Percentiles rank a stretch among this genome's conserved stretches.
These are phyloP conservation scores for Drosophila nr. fundita DNA, from an alignment of 2,888 invertebrate species.

Conservation along the genomic window DNA sequence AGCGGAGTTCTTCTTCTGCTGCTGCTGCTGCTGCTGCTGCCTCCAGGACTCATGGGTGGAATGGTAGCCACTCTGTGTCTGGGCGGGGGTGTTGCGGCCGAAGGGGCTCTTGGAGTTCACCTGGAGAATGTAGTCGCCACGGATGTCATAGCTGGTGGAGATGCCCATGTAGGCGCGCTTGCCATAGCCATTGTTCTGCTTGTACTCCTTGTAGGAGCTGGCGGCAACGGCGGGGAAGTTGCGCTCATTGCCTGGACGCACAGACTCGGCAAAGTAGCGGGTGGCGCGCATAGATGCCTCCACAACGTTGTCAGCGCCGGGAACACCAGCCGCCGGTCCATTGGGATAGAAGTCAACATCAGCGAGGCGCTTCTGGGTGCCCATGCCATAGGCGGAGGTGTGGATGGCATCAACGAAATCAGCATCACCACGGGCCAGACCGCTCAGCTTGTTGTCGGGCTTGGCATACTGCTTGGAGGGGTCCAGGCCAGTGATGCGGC, in stretches of 20 bases:
- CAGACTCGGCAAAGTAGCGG: slow-evolving; percentile 83
- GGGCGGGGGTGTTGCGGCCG: slow-evolving; percentile 77
- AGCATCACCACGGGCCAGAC: slow-evolving; percentile 83
- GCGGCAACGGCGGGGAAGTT: slow-evolving; percentile 83
- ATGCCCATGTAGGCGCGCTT: slow-evolving; percentile 83
- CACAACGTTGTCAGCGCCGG: slow-evolving; percentile 80
- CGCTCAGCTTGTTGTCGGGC: slow-evolving; percentile 65
- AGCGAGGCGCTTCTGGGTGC: slow-evolving; percentile 70
- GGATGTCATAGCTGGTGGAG: slow-evolving; percentile 66
- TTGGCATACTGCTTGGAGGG: slow-evolving; percentile 75
- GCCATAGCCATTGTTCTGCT: slow-evolving; percentile 79
- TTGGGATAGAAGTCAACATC: slow-evolving; percentile 84
- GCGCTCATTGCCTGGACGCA: slow-evolving; percentile 81
- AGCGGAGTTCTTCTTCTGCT: slow-evolving; percentile 43
- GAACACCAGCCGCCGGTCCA: slow-evolving; percentile 71
- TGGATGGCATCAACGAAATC: slow-evolving; percentile 84
- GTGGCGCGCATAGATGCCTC: slow-evolving; percentile 82
- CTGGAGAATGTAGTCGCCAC: slow-evolving; percentile 82
- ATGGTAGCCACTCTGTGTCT: slow-evolving; percentile 71
- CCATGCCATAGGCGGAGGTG: slow-evolving; percentile 81
- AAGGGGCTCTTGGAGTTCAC: slow-evolving; percentile 82
- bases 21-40: slow-evolving; percentile 39
- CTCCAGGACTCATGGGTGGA: slow-evolving; percentile 67
- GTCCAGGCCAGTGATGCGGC: slow-evolving; percentile 84
- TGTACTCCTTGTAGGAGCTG: slow-evolving; percentile 78